These are phyloP conservation scores for Vidua macroura DNA, from an alignment of 2,113 vertebrate species.

Conservation along the genomic window DNA sequence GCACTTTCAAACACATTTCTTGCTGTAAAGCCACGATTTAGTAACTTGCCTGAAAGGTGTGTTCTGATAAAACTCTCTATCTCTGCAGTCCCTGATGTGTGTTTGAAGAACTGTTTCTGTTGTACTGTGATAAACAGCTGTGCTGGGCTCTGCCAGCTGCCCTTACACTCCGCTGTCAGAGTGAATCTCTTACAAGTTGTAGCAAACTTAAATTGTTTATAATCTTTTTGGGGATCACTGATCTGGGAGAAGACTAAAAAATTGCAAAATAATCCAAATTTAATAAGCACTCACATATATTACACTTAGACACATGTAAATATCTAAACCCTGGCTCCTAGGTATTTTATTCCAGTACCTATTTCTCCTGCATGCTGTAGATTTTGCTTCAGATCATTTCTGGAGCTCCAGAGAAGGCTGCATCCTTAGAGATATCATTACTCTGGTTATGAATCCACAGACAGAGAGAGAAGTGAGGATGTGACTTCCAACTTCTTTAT, in stretches of 20 bases:
- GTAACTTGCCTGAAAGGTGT: constrained; percentile 6
- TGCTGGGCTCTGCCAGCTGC: constrained; percentile 12
- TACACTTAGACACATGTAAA: not conserved
- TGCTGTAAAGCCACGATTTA: not conserved
- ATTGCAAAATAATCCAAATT: not conserved
- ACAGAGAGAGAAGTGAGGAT: not conserved
- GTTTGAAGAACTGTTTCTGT: constrained; percentile 35
- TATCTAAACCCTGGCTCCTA: not conserved
- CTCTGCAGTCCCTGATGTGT: not conserved
- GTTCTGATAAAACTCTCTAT: constrained; percentile 7
- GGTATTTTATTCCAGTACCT: not conserved
- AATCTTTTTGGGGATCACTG: not conserved
- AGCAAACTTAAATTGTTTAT: not conserved
- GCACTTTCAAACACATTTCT: not conserved
- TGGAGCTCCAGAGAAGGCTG: not conserved
- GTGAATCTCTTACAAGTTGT: not conserved
- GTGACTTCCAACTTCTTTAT: not conserved
- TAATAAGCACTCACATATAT: not conserved
- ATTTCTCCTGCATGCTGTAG: not conserved
- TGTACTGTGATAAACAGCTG: constrained; percentile 35
- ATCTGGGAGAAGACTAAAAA: not conserved
- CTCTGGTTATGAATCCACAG: not conserved
- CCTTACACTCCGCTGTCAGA: not conserved
- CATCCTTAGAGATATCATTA: not conserved
- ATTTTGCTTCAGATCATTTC: not conserved